Evolutionary conservation across 2,113 vertebrate genomes (phyloP).

Genomic region (Rhizomys pruinosus): DNA sequence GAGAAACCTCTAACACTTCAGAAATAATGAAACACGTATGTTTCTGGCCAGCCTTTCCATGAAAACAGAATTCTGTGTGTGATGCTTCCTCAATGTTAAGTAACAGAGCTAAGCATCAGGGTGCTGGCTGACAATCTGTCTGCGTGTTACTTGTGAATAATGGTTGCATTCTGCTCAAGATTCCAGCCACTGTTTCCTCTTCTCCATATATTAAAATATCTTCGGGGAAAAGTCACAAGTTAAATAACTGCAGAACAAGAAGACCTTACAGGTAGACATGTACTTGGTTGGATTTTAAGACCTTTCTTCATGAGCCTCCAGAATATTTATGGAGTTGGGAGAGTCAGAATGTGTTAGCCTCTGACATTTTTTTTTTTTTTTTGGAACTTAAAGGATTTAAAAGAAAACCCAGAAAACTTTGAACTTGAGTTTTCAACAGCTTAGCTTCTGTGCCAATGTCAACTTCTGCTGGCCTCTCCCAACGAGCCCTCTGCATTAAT

Average conservation of each 20-base stretch:
- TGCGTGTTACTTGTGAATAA: not conserved
- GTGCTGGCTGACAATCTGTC: not conserved
- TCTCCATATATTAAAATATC: slow-evolving; percentile 51
- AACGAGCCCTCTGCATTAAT: not conserved
- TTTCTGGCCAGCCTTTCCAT: not conserved
- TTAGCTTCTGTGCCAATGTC: slow-evolving; percentile 28
- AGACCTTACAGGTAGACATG: slow-evolving; percentile 51
- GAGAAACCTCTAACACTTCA: slow-evolving; percentile 22
- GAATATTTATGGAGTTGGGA: slow-evolving; percentile 65
- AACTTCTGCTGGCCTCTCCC: not conserved
- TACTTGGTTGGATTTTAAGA: slow-evolving; percentile 57
- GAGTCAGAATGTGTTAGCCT: slow-evolving; percentile 54
- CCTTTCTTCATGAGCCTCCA: slow-evolving; percentile 55
- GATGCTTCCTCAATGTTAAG: not conserved
- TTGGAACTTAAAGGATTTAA: slow-evolving; percentile 20
- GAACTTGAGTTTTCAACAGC: slow-evolving; percentile 54
- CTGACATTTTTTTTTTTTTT: slow-evolving; percentile 33
- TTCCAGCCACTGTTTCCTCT: slow-evolving; percentile 13
- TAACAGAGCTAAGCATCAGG: not conserved
- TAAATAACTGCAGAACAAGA: slow-evolving; percentile 64
- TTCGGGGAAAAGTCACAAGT: slow-evolving; percentile 40
- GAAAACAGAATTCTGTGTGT: not conserved
- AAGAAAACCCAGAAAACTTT: not conserved
- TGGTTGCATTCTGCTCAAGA: slow-evolving; percentile 3
- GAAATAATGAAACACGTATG: slow-evolving; percentile 57